These are phyloP conservation scores for Pseudorasbora parva DNA, from an alignment of 2,113 vertebrate species.

Conservation along the genomic window DNA sequence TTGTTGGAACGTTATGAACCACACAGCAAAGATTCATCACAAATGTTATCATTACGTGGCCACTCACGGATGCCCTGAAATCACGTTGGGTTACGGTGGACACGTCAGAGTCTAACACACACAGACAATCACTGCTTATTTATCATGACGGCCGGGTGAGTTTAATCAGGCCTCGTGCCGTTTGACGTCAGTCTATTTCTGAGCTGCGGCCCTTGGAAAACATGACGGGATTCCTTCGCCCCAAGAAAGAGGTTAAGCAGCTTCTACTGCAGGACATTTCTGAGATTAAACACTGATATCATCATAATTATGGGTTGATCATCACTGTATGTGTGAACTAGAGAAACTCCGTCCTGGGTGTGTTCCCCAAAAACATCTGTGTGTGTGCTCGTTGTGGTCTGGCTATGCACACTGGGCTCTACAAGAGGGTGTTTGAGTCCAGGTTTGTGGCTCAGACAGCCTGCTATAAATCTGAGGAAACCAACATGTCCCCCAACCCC, in stretches of 20 bases:
- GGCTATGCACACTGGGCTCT: not conserved
- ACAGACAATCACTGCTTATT: not conserved
- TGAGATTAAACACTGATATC: not conserved
- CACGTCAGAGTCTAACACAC: not conserved
- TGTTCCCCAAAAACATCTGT: conserved; percentile 5
- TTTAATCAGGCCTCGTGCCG: not conserved
- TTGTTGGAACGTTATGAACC: not conserved
- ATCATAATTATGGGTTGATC: not conserved
- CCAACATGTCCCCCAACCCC: conserved; percentile 51
- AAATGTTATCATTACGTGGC: not conserved
- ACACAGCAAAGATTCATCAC: not conserved
- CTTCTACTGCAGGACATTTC: not conserved
- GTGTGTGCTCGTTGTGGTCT: conserved; percentile 23
- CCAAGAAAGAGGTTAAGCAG: not conserved
- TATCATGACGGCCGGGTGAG: not conserved
- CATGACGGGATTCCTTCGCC: not conserved
- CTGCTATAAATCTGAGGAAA: conserved; percentile 71
- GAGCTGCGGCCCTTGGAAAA: not conserved
- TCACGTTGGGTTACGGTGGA: not conserved
- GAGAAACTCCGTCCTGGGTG: not conserved
- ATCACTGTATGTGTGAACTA: not conserved
- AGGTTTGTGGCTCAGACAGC: conserved; percentile 70
- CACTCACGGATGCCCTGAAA: not conserved
- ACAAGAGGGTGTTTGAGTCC: conserved; percentile 61
- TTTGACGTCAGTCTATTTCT: not conserved